These are phyloP conservation scores for Sebastes paucispinis DNA, from an alignment of 2,797 vertebrate genomes.

Conservation along the genomic window DNA sequence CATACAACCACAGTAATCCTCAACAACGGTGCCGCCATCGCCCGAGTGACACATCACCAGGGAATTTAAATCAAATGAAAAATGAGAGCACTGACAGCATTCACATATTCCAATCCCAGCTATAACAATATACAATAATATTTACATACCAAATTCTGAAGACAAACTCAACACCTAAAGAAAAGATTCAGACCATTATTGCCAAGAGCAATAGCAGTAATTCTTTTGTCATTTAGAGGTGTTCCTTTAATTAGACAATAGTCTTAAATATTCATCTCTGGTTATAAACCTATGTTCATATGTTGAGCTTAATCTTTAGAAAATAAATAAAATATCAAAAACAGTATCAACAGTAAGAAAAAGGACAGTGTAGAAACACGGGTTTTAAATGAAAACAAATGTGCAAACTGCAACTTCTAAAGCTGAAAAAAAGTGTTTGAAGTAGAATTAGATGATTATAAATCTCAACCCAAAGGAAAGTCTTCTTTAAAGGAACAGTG, in stretches of 20 bases:
- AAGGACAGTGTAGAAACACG: slow-evolving; percentile 41
- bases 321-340: slow-evolving; percentile 69
- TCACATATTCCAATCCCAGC: slow-evolving; percentile 33
- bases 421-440: slow-evolving; percentile 13
- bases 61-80: slow-evolving; percentile 30
- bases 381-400: slow-evolving; percentile 33
- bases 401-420: slow-evolving; percentile 5
- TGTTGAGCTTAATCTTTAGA: slow-evolving; percentile 25
- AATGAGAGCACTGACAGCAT: slow-evolving; percentile 25
- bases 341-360: slow-evolving; percentile 43
- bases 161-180: slow-evolving; percentile 13
- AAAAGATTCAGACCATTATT: slow-evolving; percentile 22
- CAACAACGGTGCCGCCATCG: slow-evolving; percentile 1
- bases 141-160: slow-evolving; percentile 42
- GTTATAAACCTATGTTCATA: slow-evolving; percentile 27
- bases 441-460: neutral
- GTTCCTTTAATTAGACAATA: neutral
- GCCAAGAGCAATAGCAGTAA: slow-evolving; percentile 24
- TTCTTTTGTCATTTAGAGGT: slow-evolving; percentile 11
- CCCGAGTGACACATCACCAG: slow-evolving; percentile 1
- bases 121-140: slow-evolving; percentile 17
- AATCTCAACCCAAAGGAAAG: slow-evolving; percentile 1
- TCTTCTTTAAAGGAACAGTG: neutral
- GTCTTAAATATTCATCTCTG: slow-evolving; percentile 27
- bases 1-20: neutral